A percentile compares a stretch with the other conserved stretches of the same genome.
phyloP scores from a whole-genome alignment of 2,113 vertebrate species.

The Nerophis lumbriciformis region DNA sequence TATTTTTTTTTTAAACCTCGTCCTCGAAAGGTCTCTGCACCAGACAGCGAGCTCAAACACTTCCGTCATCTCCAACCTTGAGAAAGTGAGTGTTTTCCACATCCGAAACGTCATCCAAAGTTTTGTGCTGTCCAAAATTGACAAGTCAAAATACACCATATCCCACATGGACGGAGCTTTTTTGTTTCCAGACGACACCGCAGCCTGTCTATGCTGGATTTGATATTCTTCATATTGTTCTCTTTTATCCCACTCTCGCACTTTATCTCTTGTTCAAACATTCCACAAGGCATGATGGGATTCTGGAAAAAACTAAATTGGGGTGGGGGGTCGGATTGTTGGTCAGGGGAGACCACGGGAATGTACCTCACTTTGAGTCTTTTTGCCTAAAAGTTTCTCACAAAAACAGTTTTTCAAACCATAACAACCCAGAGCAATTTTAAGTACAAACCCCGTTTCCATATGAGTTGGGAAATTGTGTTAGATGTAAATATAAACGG shows the following conservation, averaged over 20 bases:
- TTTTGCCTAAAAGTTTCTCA: conserved; percentile 4
- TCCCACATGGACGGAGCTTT: conserved; percentile 27
- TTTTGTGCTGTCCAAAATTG: conserved; percentile 19
- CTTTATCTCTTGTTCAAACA: neutral
- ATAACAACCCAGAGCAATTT: too few species aligned
- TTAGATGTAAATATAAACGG: too few species aligned
- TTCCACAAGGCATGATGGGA: conserved; percentile 15
- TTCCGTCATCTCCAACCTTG: conserved; percentile 22
- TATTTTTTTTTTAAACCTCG: neutral
- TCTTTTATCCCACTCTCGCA: neutral
- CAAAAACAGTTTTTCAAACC: neutral
- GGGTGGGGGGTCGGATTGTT: conserved; percentile 4
- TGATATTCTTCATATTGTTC: conserved; percentile 5
- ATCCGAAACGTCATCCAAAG: conserved; percentile 16
- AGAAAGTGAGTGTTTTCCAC: neutral
- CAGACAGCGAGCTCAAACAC: conserved; percentile 43
- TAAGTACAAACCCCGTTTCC: too few species aligned
- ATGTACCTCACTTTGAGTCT: conserved; percentile 24
- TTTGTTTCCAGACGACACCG: conserved; percentile 15
- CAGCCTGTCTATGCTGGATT: conserved; percentile 25
- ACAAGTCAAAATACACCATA: conserved; percentile 13
- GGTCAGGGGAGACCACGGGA: conserved; percentile 30
- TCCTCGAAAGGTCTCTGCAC: neutral
- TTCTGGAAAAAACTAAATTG: conserved; percentile 13
- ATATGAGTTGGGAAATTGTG: too few species aligned